Evolutionary conservation across 92 coral and sea anemone species (phyloP).

Genomic region (Epizoanthus fatuus): DNA sequence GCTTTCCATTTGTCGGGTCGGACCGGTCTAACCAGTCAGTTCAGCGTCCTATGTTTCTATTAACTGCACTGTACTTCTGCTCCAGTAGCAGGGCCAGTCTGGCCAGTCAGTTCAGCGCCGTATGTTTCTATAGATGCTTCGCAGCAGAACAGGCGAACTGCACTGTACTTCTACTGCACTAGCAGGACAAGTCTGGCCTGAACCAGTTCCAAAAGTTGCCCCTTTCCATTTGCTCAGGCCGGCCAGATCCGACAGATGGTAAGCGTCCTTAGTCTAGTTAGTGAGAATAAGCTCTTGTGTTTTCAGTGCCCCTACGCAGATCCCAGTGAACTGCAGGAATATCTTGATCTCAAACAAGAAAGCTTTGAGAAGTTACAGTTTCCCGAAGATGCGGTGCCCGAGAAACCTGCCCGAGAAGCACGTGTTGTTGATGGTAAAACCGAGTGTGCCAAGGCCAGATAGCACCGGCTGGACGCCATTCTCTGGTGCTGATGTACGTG

Average conservation of each 20-base stretch:
- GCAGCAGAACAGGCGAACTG: no score
- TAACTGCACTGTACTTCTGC: no score
- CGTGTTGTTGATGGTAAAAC: not conserved
- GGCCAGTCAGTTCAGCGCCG: no score
- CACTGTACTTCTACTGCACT: no score
- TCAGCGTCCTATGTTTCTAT: no score
- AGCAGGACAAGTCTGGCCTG: no score
- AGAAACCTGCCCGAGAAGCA: not conserved
- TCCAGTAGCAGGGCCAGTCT: no score
- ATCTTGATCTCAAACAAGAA: slow-evolving; percentile 75
- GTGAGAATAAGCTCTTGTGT: not conserved
- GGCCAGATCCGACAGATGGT: not conserved
- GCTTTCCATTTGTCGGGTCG: no score
- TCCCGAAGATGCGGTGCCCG: slow-evolving; percentile 71
- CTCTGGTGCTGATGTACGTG: not conserved
- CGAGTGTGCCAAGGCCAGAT: not conserved
- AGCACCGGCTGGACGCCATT: not conserved
- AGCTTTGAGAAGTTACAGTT: slow-evolving; percentile 79
- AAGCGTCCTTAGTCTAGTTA: no score
- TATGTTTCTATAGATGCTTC: no score
- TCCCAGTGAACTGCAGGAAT: slow-evolving; percentile 78
- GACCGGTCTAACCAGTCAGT: no score
- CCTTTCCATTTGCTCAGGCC: not conserved
- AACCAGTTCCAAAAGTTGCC: not conserved
- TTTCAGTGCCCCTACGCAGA: slow-evolving; percentile 85